Conservation (phyloP, 2,888 invertebrate genomes). For the Thera britannica region DNA sequence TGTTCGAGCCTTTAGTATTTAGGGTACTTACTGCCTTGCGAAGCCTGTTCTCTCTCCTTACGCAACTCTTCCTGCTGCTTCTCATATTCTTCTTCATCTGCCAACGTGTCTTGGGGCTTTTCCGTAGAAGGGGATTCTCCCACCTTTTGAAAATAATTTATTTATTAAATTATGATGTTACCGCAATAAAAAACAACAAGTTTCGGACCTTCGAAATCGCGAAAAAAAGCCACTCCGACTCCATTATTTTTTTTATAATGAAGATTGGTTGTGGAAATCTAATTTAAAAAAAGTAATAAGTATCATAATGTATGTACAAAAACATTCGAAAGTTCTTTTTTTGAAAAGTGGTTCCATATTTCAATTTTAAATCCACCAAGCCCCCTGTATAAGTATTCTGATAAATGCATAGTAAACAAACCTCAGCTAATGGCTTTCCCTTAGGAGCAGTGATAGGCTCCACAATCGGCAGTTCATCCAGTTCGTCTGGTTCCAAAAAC, state of each 20-base stretch:
- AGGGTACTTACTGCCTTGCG: constrained; percentile 68
- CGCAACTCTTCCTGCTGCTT: constrained; percentile 70
- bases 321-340: too few relatives aligned
- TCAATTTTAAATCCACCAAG: too few relatives aligned
- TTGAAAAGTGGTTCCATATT: too few relatives aligned
- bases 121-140: constrained; percentile 67
- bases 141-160: constrained; percentile 49
- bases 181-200: too few relatives aligned
- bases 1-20: neutral
- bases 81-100: constrained; percentile 78
- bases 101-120: constrained; percentile 68
- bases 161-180: neutral
- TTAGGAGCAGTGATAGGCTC: constrained; percentile 68
- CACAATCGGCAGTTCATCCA: constrained; percentile 61
- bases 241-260: too few relatives aligned
- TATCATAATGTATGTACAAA: too few relatives aligned
- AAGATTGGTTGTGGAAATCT: too few relatives aligned
- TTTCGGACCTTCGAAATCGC: too few relatives aligned
- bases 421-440: constrained; percentile 80
- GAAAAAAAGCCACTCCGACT: too few relatives aligned
- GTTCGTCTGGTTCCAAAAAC: constrained; percentile 63
- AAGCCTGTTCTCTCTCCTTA: constrained; percentile 63
- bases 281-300: too few relatives aligned
- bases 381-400: too few relatives aligned
- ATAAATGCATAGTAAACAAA: constrained; percentile 42